These are phyloP conservation scores for Stegophylla sp. DNA, from an alignment of 2,888 invertebrate genomes.

Conservation along the genomic window DNA sequence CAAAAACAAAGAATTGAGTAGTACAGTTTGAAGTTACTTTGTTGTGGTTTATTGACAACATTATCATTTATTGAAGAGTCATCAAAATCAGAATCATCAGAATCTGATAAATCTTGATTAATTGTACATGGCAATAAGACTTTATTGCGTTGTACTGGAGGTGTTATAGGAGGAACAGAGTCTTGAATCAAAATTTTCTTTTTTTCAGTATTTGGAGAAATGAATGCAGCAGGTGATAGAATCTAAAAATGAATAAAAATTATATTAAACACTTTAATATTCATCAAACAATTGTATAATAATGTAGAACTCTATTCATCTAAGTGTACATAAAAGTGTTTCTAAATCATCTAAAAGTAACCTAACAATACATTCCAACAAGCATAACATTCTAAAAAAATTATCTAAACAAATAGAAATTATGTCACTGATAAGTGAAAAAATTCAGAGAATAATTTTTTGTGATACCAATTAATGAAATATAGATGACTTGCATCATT, in stretches of 20 bases:
- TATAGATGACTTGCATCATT: too few species aligned
- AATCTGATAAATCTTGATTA: background rate
- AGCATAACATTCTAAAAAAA: too few species aligned
- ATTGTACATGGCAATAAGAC: conserved; percentile 17
- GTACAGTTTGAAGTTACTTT: conserved; percentile 7
- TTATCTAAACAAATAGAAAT: too few species aligned
- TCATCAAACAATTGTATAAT: too few species aligned
- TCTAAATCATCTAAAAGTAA: too few species aligned
- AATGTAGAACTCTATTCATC: too few species aligned
- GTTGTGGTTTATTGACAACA: background rate
- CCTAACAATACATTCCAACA: too few species aligned
- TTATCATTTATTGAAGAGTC: conserved; percentile 6
- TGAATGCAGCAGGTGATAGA: background rate
- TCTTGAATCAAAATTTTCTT: conserved; percentile 36
- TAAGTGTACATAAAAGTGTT: too few species aligned
- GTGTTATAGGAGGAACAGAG: background rate
- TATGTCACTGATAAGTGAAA: too few species aligned
- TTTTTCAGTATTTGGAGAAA: conserved; percentile 18
- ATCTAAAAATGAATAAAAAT: conserved; percentile 21
- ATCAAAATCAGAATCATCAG: conserved; percentile 46
- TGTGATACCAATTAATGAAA: too few species aligned
- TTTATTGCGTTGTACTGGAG: conserved; percentile 26
- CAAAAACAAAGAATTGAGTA: background rate
- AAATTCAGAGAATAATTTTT: too few species aligned
- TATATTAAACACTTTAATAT: background rate